Conservation (phyloP, 2,113 vertebrate genomes). For the Cnemophilus loriae region DNA sequence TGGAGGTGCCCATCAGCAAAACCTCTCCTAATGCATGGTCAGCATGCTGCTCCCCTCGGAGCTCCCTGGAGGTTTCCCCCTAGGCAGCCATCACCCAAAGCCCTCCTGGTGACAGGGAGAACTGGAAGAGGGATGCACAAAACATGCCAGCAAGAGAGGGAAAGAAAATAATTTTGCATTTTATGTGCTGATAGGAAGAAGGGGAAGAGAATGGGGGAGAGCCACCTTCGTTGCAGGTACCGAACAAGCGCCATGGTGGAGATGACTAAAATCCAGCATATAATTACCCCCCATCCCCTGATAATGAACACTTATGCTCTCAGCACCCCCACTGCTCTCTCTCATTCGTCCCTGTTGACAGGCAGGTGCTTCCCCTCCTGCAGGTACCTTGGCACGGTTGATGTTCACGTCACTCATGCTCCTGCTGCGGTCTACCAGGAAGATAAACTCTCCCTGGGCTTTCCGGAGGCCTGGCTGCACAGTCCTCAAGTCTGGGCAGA, state of each 20-base stretch:
- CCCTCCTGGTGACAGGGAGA: not conserved
- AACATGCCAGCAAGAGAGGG: not conserved
- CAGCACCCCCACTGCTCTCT: not conserved
- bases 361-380: not conserved
- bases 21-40: not conserved
- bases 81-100: not conserved
- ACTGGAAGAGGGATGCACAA: not conserved
- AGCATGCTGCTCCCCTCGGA: not conserved
- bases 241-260: not conserved
- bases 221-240: not conserved
- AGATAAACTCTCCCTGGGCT: conserved; percentile 90
- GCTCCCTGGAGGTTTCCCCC: not conserved
- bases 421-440: conserved; percentile 89
- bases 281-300: not conserved
- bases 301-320: not conserved
- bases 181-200: not conserved
- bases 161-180: not conserved
- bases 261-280: not conserved
- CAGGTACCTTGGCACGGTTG: conserved; percentile 80
- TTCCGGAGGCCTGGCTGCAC: conserved; percentile 77
- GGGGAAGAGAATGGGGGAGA: not conserved
- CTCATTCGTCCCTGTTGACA: not conserved
- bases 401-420: conserved; percentile 86
- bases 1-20: not conserved
- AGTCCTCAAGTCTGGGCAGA: conserved; percentile 85